phyloP scores from a whole-genome alignment of 2,797 vertebrate species.

The Eidolon dupreanum region DNA sequence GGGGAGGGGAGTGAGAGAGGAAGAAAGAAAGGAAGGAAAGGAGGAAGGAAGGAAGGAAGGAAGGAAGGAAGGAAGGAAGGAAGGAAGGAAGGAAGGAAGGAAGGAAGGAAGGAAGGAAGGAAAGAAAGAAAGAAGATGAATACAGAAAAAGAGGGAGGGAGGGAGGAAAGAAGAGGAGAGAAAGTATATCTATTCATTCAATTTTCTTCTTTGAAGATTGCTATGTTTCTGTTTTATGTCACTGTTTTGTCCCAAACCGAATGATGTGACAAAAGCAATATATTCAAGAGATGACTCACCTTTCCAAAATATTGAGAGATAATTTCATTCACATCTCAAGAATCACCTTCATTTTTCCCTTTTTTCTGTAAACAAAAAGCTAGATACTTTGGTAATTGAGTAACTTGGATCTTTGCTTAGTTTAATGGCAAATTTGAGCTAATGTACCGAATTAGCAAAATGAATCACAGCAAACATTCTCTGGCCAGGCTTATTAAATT shows the following conservation, averaged over 20 bases:
- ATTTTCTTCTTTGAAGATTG: neutral
- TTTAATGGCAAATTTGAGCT: slow-evolving; percentile 73
- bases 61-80: accelerated
- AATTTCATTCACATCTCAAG: slow-evolving; percentile 66
- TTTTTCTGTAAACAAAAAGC: slow-evolving; percentile 58
- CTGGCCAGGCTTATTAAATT: slow-evolving; percentile 51
- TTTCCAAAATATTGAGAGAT: slow-evolving; percentile 65
- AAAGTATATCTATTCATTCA: neutral
- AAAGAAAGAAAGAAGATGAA: too few species aligned
- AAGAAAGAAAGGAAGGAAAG: neutral
- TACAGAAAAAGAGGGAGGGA: neutral
- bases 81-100: accelerated
- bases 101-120: accelerated
- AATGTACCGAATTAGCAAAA: slow-evolving; percentile 70
- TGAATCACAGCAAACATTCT: slow-evolving; percentile 70
- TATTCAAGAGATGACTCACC: slow-evolving; percentile 59
- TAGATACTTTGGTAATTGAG: slow-evolving; percentile 66
- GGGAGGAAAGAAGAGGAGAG: neutral
- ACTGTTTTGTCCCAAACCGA: slow-evolving; percentile 41
- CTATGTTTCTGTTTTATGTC: slow-evolving; percentile 51
- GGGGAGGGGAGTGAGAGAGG: accelerated
- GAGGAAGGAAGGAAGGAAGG: too few species aligned
- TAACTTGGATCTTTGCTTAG: slow-evolving; percentile 66
- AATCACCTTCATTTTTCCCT: slow-evolving; percentile 59
- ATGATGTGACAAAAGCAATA: slow-evolving; percentile 50